Percentiles rank a stretch among this genome's conserved stretches.
phyloP scores from a whole-genome alignment of 2,888 invertebrate species.

The Stegana nigrithorax region DNA sequence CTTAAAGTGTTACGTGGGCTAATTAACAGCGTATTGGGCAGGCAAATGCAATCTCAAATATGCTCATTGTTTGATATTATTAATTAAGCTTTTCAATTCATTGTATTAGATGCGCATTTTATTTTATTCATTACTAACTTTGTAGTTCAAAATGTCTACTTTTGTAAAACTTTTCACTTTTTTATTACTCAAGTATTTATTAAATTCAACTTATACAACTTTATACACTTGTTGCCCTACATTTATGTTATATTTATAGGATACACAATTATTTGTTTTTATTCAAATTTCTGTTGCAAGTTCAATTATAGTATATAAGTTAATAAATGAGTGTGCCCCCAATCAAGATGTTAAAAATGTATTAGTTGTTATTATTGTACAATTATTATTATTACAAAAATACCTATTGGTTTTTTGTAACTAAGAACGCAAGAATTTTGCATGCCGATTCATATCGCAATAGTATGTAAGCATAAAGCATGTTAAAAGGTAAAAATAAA shows the following conservation, averaged over 20 bases:
- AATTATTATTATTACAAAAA: neutral
- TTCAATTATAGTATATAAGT: neutral
- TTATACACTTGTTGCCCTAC: neutral
- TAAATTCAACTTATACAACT: slow-evolving; percentile 5
- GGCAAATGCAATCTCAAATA: slow-evolving; percentile 11
- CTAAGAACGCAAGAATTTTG: neutral
- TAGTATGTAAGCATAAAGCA: neutral
- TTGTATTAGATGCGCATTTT: neutral
- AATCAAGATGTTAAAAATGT: neutral
- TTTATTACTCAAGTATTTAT: slow-evolving; percentile 6
- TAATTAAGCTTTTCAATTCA: neutral
- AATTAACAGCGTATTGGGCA: too few species aligned
- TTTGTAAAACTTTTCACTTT: neutral
- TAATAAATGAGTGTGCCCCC: neutral
- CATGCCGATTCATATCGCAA: neutral
- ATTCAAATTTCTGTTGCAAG: neutral
- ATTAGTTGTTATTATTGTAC: neutral
- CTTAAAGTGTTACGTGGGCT: too few species aligned
- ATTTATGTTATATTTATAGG: neutral
- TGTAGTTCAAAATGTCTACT: neutral
- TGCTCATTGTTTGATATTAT: slow-evolving; percentile 6
- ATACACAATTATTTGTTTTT: neutral
- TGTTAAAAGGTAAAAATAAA: neutral
- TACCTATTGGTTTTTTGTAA: neutral
- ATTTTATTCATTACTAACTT: neutral